Evolutionary conservation across 2,888 invertebrate genomes (phyloP).

Genomic region (Aphelenchoides bicaudatus): DNA sequence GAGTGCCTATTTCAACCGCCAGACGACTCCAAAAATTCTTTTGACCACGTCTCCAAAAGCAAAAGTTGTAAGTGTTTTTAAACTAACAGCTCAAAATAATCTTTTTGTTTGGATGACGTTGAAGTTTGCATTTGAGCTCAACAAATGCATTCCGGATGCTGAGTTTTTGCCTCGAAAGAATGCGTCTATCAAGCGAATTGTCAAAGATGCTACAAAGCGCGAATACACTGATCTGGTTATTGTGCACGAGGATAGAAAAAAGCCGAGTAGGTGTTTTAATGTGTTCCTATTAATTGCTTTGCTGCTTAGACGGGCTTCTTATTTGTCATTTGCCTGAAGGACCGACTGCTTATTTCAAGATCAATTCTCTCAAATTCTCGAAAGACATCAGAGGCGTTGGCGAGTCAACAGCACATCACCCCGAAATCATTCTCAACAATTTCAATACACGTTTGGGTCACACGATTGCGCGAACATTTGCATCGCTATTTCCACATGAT

Average conservation of each 20-base stretch:
- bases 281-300: background rate
- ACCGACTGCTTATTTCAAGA: slow-evolving; percentile 90
- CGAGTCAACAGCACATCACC: slow-evolving; percentile 80
- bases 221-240: slow-evolving; percentile 82
- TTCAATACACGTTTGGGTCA: slow-evolving; percentile 89
- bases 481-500: slow-evolving; percentile 87
- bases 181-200: slow-evolving; percentile 85
- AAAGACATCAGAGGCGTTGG: slow-evolving; percentile 71
- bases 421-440: slow-evolving; percentile 91
- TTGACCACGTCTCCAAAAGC: slow-evolving; percentile 92
- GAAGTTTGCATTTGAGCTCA: slow-evolving; percentile 85
- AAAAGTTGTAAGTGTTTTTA: slow-evolving; percentile 66
- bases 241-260: slow-evolving; percentile 87
- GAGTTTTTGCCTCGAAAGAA: slow-evolving; percentile 77
- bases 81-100: background rate
- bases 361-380: slow-evolving; percentile 85
- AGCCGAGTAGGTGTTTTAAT: slow-evolving; percentile 70
- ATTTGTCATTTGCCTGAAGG: slow-evolving; percentile 91
- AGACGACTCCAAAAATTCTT: slow-evolving; percentile 87
- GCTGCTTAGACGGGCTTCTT: slow-evolving; percentile 76
- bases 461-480: slow-evolving; percentile 73
- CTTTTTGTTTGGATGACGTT: slow-evolving; percentile 51
- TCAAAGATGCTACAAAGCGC: slow-evolving; percentile 75
- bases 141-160: slow-evolving; percentile 86
- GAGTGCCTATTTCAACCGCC: slow-evolving; percentile 77